These are phyloP conservation scores for Nemoura dubitans DNA, from an alignment of 2,888 invertebrate genomes.

Conservation along the genomic window DNA sequence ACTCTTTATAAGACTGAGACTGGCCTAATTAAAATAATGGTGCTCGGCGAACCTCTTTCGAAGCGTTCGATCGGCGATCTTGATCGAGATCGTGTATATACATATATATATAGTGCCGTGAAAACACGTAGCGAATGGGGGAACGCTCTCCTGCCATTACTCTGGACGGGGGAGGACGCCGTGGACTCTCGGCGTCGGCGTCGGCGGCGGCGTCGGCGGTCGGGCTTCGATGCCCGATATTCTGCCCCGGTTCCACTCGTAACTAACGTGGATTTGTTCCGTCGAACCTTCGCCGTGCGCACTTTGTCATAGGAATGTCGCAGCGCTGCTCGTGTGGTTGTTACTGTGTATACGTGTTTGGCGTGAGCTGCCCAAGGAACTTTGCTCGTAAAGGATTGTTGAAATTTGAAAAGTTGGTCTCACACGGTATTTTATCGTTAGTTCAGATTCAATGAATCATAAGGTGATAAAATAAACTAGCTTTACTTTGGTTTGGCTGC, in stretches of 20 bases:
- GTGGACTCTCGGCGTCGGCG: too few species aligned
- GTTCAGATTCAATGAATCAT: constrained; percentile 37
- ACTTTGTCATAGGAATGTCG: constrained; percentile 32
- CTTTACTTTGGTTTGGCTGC: background rate
- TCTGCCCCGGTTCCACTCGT: constrained; percentile 17
- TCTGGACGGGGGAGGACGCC: too few species aligned
- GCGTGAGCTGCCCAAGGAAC: too few species aligned
- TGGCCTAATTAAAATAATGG: background rate
- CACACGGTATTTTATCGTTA: background rate
- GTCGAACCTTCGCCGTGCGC: background rate
- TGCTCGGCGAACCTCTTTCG: background rate
- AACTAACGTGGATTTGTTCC: constrained; percentile 23
- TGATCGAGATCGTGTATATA: background rate
- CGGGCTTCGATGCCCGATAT: constrained; percentile 14
- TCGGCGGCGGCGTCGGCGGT: background rate
- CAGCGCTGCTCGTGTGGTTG: background rate
- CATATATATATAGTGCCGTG: too few species aligned
- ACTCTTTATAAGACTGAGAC: background rate
- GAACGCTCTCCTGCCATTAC: too few species aligned
- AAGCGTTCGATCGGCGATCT: background rate
- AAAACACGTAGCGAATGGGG: too few species aligned
- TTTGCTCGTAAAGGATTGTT: constrained; percentile 39
- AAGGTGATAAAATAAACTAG: constrained; percentile 36
- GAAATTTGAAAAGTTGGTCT: constrained; percentile 39
- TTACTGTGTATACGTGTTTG: too few species aligned